A percentile compares a stretch with the other conserved stretches of the same genome.
These are phyloP conservation scores for Cryptotis parvus DNA, from an alignment of 2,113 vertebrate species.

Conservation along the genomic window DNA sequence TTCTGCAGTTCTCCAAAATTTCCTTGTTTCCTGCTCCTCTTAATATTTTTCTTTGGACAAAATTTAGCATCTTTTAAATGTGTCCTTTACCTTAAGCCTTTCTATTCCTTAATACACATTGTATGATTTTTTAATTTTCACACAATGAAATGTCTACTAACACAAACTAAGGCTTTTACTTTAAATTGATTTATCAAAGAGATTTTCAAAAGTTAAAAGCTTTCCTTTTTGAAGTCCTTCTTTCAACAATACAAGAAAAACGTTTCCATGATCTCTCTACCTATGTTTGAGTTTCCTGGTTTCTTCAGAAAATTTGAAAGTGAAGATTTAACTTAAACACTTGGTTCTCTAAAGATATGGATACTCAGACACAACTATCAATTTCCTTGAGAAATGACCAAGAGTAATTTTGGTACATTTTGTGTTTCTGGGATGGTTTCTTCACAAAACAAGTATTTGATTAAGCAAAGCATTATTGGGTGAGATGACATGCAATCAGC, in stretches of 20 bases:
- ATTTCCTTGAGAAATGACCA: not conserved
- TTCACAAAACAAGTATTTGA: constrained; percentile 44
- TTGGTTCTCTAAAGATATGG: not conserved
- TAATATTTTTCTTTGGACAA: not conserved
- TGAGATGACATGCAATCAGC: not conserved
- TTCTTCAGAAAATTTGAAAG: not conserved
- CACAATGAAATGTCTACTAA: not conserved
- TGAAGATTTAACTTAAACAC: not conserved
- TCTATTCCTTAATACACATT: not conserved
- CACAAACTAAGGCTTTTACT: not conserved
- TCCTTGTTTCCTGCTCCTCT: not conserved
- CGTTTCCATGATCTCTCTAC: not conserved
- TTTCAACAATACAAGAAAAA: not conserved
- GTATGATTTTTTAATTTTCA: not conserved
- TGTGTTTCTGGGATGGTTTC: not conserved
- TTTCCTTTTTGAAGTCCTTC: not conserved
- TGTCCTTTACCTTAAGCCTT: not conserved
- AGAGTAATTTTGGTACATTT: constrained; percentile 10
- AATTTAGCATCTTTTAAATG: not conserved
- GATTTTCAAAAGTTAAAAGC: not conserved
- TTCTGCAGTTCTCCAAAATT: not conserved
- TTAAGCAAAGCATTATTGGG: not conserved
- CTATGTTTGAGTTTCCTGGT: not conserved
- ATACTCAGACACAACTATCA: not conserved
- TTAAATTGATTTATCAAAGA: not conserved